These are phyloP conservation scores for Cygnus buccinator DNA, from an alignment of 2,113 vertebrate genomes.

Conservation along the genomic window DNA sequence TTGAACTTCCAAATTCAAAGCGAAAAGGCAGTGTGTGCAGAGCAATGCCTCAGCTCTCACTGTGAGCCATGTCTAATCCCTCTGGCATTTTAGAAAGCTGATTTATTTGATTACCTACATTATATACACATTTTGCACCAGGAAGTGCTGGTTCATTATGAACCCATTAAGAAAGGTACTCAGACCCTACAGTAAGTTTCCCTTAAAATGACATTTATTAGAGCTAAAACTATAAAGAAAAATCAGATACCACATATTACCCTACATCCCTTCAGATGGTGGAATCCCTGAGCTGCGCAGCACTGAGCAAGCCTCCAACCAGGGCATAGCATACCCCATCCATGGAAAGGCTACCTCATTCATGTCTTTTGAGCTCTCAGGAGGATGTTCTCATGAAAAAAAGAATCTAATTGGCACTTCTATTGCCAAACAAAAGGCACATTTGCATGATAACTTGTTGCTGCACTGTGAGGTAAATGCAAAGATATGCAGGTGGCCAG, in stretches of 20 bases:
- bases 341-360: neutral
- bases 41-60: neutral
- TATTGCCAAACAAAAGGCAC: neutral
- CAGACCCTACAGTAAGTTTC: neutral
- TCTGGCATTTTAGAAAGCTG: neutral
- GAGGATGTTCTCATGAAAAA: neutral
- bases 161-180: neutral
- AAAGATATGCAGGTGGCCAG: rapidly evolving
- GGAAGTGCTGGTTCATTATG: neutral
- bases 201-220: neutral
- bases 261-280: neutral
- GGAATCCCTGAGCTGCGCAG: neutral
- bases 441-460: neutral
- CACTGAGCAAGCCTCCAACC: neutral
- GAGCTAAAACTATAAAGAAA: neutral
- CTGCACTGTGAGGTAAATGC: neutral
- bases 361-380: neutral
- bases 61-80: neutral
- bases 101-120: neutral
- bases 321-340: neutral
- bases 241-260: neutral
- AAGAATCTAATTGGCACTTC: neutral
- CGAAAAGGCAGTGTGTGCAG: neutral
- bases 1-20: neutral
- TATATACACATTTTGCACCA: neutral